Base-by-base conservation (phyloP, 2,888 invertebrate species). In the Melipona bicolor region DNA sequence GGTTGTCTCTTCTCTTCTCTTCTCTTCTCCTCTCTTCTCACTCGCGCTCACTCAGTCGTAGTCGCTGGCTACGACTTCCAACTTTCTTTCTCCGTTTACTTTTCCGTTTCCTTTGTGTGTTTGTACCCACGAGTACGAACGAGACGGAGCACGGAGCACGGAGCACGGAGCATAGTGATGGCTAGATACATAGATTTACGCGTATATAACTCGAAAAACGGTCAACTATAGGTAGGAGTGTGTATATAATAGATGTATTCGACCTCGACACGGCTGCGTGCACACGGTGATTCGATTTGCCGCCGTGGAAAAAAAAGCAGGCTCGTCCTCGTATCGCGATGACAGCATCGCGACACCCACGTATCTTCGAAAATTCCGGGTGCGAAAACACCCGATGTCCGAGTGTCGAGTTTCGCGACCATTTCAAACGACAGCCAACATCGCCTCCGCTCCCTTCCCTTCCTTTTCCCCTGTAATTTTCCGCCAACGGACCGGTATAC, bases 251-350 rank as follows among this genome's bases (percentile, higher is more conserved):
- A 24, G 52, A 52, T 50, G 50, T 49, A 83, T 50, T 61, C 62
- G 54, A 9, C 64, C 74, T 65, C 56, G 52, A 74, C 81, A 73
- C 78, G 77, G 72, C 36, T 73, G 54, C 73, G 62, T 68, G 79
- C 65, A 52, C 70, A 62, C 79, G 77, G 43, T 59, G 67, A 36
- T 72, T 71, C 68, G 61, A 59, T 54, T 70, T 70, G 71, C 56
- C 65, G 50, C 13, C 11, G 64, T 19, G 19, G 52, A 19, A 64
- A 83, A 27, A 85, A 79, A 79, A 77, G 87, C 83, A 73, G 79
- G 79, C 81, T 81, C 83, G 83, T 87, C 87, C 87, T 83, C 83
- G 87, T 74, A 72, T 43, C 43, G 43, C 43, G 74, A 73, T 76
- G 76, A 76, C 68, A 56, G 49, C 68, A 68, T 68, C 75, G 67